Base-by-base conservation (phyloP, 2,797 vertebrate species). In the Valencia hispanica region DNA sequence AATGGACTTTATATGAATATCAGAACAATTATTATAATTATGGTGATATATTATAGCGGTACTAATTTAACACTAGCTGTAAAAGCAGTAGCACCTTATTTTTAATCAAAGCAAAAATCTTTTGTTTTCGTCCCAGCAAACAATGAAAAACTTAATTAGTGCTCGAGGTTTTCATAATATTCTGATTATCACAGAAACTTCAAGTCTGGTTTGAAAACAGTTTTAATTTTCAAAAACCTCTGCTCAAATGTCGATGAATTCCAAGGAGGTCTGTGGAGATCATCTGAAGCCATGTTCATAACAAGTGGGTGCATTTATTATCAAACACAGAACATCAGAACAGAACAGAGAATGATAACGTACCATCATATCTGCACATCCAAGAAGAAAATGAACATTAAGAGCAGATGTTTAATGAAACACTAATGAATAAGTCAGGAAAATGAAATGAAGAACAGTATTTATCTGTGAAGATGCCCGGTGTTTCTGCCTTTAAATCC, bases 271-370 rank as follows among this genome's bases (percentile, higher is more conserved):
- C 50, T 51, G 50, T 22, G 50, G 20, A n/a, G 53, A n/a, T n/a
- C 10, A 14, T 30, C 27, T 57, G 12, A 27, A 68, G 39, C 20
- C 1, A 43, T 27, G 8, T 77, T 77, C 15, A 68, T 59, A 79
- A 41, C 20, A 71, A 65, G 69, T 36, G 20, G 74, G 51, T 72
- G 79, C 20, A 50, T 89, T 89, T 89, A 89, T 88, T 89, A 27
- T 72, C 45, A 74, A 78, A 70, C 76, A 78, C 55, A 73, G 5
- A 77, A 80, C 79, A 84, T 77, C 77, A 59, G 69, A n/a, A n/a
- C n/a, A n/a, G n/a, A n/a, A n/a, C n/a, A n/a, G n/a, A 5, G 61
- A 1, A 65, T 25, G 61, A 65, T 20, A 39, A 39, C 12, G 2
- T 17, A 17, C 14, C 22, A 27, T 1, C 65, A 43, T 25, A 15